A percentile compares a stretch with the other conserved stretches of the same genome.
Conservation (phyloP, 2,888 invertebrate species). For the Chrysolina oricalcia region DNA sequence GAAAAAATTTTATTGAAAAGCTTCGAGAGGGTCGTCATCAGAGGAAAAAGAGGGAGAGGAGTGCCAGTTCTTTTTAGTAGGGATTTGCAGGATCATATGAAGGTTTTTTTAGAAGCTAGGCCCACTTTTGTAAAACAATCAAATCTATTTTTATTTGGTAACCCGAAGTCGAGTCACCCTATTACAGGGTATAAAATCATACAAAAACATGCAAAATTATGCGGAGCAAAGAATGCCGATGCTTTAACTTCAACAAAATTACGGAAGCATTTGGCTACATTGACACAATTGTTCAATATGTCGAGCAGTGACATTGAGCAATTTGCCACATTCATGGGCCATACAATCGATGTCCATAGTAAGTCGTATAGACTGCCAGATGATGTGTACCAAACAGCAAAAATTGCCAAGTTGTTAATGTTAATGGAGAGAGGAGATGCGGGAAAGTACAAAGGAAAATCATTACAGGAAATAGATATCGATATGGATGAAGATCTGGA, state of each 20-base stretch:
- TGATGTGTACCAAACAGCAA: slow-evolving; percentile 49
- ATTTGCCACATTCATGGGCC: slow-evolving; percentile 56
- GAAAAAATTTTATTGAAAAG: slow-evolving; percentile 37
- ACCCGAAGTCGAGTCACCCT: slow-evolving; percentile 34
- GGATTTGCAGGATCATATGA: slow-evolving; percentile 55
- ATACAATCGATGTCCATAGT: slow-evolving; percentile 52
- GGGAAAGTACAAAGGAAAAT: slow-evolving; percentile 50
- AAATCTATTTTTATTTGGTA: slow-evolving; percentile 47
- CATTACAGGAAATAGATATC: slow-evolving; percentile 50
- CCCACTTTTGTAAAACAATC: slow-evolving; percentile 32
- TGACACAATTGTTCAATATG: slow-evolving; percentile 54
- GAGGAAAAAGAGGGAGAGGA: slow-evolving; percentile 43
- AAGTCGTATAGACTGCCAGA: slow-evolving; percentile 45
- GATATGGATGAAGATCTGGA: slow-evolving; percentile 45
- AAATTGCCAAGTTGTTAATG: slow-evolving; percentile 52
- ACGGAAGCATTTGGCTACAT: slow-evolving; percentile 54
- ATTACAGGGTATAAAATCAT: slow-evolving; percentile 56
- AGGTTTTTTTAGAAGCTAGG: slow-evolving; percentile 38
- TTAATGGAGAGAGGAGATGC: slow-evolving; percentile 53
- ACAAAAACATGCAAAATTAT: slow-evolving; percentile 48
- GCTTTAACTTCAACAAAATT: slow-evolving; percentile 51
- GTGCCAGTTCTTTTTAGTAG: slow-evolving; percentile 49
- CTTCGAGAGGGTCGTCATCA: slow-evolving; percentile 44
- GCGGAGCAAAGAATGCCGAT: slow-evolving; percentile 54
- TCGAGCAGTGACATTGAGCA: slow-evolving; percentile 55